These are phyloP conservation scores for Tonatia bakeri DNA, from an alignment of 2,113 vertebrate species.

Conservation along the genomic window DNA sequence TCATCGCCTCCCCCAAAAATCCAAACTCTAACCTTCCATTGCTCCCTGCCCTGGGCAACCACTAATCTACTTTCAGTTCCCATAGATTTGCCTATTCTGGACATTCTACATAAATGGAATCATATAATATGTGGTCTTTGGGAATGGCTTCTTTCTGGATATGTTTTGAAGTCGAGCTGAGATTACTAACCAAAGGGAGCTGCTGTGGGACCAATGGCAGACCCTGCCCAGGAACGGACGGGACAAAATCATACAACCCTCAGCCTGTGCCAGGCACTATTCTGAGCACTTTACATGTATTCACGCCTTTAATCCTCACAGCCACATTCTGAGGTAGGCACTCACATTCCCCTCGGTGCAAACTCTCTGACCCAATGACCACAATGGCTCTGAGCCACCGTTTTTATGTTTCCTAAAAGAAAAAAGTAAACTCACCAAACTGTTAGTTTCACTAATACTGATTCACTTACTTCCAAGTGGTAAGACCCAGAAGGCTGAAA, in stretches of 20 bases:
- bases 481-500: constrained; percentile 46
- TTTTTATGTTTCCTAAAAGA: constrained; percentile 64
- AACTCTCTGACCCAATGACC: constrained; percentile 50
- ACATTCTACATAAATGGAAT: not conserved
- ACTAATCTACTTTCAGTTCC: not conserved
- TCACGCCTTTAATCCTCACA: constrained; percentile 16
- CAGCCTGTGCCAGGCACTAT: not conserved
- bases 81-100: not conserved
- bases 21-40: not conserved
- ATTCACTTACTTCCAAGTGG: constrained; percentile 55
- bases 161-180: not conserved
- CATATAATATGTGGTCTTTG: not conserved
- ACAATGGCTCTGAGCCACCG: constrained; percentile 13
- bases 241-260: not conserved
- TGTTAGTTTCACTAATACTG: constrained; percentile 41
- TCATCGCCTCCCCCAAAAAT: not conserved
- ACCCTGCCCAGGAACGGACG: not conserved
- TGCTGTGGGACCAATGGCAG: not conserved
- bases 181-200: not conserved
- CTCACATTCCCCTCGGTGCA: constrained; percentile 33
- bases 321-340: not conserved
- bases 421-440: constrained; percentile 60
- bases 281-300: not conserved
- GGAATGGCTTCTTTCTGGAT: constrained; percentile 10
- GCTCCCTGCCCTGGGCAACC: not conserved